A percentile compares a stretch with the other conserved stretches of the same genome.
Evolutionary conservation across 2,888 invertebrate species (phyloP).

Genomic region (Ectropis crepuscularia): DNA sequence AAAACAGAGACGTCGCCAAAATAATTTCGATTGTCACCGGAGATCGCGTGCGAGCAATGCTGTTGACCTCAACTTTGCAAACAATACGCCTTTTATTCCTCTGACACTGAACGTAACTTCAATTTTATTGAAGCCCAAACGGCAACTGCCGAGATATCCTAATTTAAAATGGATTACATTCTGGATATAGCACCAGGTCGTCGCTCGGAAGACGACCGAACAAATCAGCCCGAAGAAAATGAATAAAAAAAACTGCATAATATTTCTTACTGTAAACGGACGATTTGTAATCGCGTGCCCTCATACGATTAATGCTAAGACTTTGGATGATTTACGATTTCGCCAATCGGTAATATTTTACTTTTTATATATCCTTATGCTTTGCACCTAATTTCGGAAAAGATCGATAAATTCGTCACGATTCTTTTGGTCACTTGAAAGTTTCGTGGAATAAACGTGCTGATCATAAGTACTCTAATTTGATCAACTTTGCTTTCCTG

Average conservation of each 20-base stretch:
- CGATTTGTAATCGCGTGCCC: conserved; percentile 62
- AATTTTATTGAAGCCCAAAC: conserved; percentile 54
- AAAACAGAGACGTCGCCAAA: conserved; percentile 31
- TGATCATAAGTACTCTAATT: conserved; percentile 5
- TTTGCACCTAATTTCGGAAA: conserved; percentile 27
- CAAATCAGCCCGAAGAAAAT: conserved; percentile 58
- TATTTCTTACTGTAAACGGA: conserved; percentile 44
- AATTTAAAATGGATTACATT: conserved; percentile 69
- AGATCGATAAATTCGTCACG: conserved; percentile 24
- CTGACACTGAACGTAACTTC: conserved; percentile 37
- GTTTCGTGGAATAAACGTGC: conserved; percentile 8
- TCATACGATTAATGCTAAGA: conserved; percentile 58
- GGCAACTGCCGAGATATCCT: conserved; percentile 68
- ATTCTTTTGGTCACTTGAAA: conserved; percentile 10
- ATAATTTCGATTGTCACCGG: conserved; percentile 36
- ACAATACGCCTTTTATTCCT: conserved; percentile 31
- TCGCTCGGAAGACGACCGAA: conserved; percentile 64
- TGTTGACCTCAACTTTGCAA: conserved; percentile 37
- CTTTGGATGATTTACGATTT: conserved; percentile 55
- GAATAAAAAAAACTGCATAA: conserved; percentile 43
- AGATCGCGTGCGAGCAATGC: conserved; percentile 33
- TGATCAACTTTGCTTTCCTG: neutral
- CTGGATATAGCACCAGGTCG: conserved; percentile 66
- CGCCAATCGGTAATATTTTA: conserved; percentile 29
- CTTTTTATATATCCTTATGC: conserved; percentile 28